phyloP scores from a whole-genome alignment of 2,888 invertebrate genomes.

The Escarpia spicata region DNA sequence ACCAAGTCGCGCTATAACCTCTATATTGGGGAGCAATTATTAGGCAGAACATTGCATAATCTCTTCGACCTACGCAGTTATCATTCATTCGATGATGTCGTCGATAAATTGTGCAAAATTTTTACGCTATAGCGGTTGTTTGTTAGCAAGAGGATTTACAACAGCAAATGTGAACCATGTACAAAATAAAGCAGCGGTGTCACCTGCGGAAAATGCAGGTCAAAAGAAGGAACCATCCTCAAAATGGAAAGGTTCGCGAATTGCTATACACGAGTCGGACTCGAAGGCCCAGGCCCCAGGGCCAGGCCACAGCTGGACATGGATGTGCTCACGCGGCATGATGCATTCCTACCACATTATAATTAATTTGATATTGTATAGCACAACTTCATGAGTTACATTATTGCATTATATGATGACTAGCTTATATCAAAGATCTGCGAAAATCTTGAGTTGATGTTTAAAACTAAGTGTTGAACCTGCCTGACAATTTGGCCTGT shows the following conservation, averaged over 20 bases:
- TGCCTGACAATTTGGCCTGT: too few relatives aligned
- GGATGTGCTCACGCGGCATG: neutral
- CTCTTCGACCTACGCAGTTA: neutral
- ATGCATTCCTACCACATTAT: neutral
- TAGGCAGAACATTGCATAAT: constrained; percentile 1
- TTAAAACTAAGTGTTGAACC: too few relatives aligned
- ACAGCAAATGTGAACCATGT: neutral
- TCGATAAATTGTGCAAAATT: constrained; percentile 6
- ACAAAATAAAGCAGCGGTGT: neutral
- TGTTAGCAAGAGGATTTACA: neutral
- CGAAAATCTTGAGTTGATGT: too few relatives aligned
- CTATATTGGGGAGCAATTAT: neutral
- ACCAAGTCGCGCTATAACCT: neutral
- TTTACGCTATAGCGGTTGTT: neutral
- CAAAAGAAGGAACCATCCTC: neutral
- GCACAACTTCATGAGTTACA: too few relatives aligned
- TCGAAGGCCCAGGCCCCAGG: too few relatives aligned
- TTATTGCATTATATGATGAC: too few relatives aligned
- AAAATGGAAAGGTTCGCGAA: neutral
- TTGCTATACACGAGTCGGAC: too few relatives aligned
- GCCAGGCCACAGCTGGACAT: neutral
- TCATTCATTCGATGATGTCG: neutral
- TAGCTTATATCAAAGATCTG: too few relatives aligned
- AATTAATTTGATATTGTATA: too few relatives aligned
- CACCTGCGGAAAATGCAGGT: neutral